Evolutionary conservation across 53 echinoderm and acorn worm genomes (phyloP).

Genomic region (Temnopleurus reevesii): DNA sequence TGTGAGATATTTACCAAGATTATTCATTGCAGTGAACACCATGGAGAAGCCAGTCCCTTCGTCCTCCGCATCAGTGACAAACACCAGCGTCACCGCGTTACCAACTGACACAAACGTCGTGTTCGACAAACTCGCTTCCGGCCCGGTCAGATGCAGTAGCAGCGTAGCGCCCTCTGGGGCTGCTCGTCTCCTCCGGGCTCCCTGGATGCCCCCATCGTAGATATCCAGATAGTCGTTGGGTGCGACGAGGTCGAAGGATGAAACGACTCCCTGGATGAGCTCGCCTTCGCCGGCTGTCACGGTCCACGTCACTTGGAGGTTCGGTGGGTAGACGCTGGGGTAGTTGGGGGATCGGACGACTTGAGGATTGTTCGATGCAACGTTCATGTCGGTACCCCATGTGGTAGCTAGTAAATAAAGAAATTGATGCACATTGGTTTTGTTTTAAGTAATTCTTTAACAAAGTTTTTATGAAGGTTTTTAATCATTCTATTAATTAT

Average conservation of each 20-base stretch:
- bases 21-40: conserved; percentile 12
- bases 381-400: conserved; percentile 36
- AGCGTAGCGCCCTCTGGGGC: background rate
- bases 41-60: conserved; percentile 42
- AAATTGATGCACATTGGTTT: too few species aligned
- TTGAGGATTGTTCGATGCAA: background rate
- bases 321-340: conserved; percentile 33
- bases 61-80: conserved; percentile 6
- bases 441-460: too few species aligned
- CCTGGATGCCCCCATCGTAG: background rate
- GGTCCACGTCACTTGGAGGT: conserved; percentile 41
- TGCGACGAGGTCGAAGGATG: conserved; percentile 19
- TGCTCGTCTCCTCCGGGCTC: background rate
- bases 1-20: background rate
- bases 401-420: background rate
- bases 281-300: background rate
- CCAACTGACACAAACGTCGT: conserved; percentile 19
- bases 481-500: too few species aligned
- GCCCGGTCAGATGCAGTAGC: conserved; percentile 12
- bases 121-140: background rate
- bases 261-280: conserved; percentile 11
- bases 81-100: background rate
- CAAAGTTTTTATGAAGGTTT: too few species aligned
- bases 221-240: conserved; percentile 43
- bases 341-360: conserved; percentile 26